A percentile compares a stretch with the other conserved stretches of the same genome.
Conservation (phyloP, 1,140 invertebrate genomes). For the Augochlora pura region DNA sequence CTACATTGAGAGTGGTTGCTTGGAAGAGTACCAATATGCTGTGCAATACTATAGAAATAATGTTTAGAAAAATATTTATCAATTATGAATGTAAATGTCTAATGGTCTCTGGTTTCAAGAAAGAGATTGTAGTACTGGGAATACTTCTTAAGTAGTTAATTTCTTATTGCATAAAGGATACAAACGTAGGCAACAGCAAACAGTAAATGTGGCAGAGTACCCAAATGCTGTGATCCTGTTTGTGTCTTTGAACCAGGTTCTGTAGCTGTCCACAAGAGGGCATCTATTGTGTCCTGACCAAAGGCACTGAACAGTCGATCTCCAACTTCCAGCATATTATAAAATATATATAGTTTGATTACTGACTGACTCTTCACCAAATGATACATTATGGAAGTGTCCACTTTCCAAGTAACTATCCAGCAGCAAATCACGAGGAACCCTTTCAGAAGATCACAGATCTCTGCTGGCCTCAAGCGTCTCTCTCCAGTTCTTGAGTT, state of each 20-base stretch:
- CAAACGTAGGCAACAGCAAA: conserved; percentile 96
- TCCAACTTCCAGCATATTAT: conserved; percentile 99
- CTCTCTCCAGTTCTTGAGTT: conserved; percentile 66
- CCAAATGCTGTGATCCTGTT: conserved; percentile 89
- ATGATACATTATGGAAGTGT: conserved; percentile 99
- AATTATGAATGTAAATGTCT: no score
- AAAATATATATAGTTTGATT: conserved; percentile 99
- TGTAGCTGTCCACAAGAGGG: conserved; percentile 98
- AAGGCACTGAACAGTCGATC: conserved; percentile 98
- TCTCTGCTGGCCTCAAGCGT: conserved; percentile 93
- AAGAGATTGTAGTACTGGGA: no score
- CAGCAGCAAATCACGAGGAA: conserved; percentile 92
- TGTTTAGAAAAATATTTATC: conserved; percentile 18
- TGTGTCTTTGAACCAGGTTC: conserved; percentile 88
- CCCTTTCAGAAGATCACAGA: conserved; percentile 97
- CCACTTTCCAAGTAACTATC: conserved; percentile 92
- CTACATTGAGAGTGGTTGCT: conserved; percentile 98
- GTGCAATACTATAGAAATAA: conserved; percentile 87
- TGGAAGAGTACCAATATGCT: conserved; percentile 95
- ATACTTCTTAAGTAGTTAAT: background rate
- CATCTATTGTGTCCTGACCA: conserved; percentile 98
- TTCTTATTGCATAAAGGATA: conserved; percentile 86
- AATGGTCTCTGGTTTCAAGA: no score
- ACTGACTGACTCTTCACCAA: conserved; percentile 99
- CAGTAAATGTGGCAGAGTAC: conserved; percentile 92